These are phyloP conservation scores for Podotricha telesiphe DNA, from an alignment of 2,888 invertebrate genomes.

Conservation along the genomic window DNA sequence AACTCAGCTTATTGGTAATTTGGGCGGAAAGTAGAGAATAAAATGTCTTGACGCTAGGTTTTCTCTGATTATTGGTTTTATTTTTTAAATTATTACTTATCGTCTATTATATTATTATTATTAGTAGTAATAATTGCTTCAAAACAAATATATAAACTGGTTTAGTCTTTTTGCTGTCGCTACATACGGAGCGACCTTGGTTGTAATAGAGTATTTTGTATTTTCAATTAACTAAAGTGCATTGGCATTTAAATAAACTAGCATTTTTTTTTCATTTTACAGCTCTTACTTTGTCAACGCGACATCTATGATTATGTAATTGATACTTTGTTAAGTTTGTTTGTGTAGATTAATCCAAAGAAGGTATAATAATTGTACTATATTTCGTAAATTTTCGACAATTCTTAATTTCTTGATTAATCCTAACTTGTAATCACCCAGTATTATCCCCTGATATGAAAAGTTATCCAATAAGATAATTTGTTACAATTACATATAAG, in stretches of 20 bases:
- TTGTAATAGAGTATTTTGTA: conserved; percentile 41
- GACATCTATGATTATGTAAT: conserved; percentile 16
- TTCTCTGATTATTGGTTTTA: too few species aligned
- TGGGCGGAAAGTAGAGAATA: too few species aligned
- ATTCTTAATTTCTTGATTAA: too few species aligned
- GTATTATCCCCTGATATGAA: background rate
- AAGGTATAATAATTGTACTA: background rate
- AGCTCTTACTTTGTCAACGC: conserved; percentile 24
- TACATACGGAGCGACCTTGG: conserved; percentile 39
- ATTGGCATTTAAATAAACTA: conserved; percentile 34
- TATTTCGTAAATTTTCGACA: too few species aligned
- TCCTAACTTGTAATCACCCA: too few species aligned
- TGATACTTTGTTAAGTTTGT: background rate
- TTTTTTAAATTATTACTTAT: too few species aligned
- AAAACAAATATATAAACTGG: background rate
- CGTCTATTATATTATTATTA: too few species aligned
- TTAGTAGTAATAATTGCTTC: too few species aligned
- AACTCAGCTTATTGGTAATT: too few species aligned
- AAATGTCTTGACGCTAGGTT: too few species aligned
- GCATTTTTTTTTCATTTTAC: conserved; percentile 31
- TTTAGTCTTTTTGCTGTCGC: conserved; percentile 25
- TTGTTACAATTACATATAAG: background rate
- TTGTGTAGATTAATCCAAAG: background rate
- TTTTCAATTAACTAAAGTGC: conserved; percentile 41
- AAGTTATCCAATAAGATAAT: background rate